A percentile compares a stretch with the other conserved stretches of the same genome.
phyloP scores from a whole-genome alignment of 2,797 vertebrate genomes.

The Pantherophis vulpinus region DNA sequence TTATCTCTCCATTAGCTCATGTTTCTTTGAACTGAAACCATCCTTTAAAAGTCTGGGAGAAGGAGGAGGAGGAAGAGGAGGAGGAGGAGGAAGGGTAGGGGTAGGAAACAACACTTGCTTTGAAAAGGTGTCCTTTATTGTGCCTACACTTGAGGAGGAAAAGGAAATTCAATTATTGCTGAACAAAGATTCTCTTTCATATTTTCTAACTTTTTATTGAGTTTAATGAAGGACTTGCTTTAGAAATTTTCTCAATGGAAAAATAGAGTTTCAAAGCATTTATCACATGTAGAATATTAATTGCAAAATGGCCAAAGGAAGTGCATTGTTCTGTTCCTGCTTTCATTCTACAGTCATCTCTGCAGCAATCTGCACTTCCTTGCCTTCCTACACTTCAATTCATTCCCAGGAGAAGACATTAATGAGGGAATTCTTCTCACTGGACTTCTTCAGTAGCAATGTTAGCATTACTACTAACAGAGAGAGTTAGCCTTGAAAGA shows the following conservation, averaged over 20 bases:
- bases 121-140: neutral
- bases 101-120: neutral
- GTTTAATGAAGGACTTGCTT: neutral
- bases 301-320: neutral
- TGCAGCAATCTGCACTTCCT: neutral
- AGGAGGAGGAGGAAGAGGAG: neutral
- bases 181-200: neutral
- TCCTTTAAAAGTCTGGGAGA: neutral
- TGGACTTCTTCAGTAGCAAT: neutral
- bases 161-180: neutral
- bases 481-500: neutral
- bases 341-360: neutral
- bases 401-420: neutral
- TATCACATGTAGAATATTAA: neutral
- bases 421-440: neutral
- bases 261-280: neutral
- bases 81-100: neutral
- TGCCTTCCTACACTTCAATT: neutral
- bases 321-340: neutral
- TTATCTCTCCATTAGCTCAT: neutral
- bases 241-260: neutral
- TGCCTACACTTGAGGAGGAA: neutral
- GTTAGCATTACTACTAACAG: neutral
- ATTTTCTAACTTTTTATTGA: neutral
- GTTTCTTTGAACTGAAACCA: neutral